Conservation (phyloP, 2,113 vertebrate genomes). For the Dipodomys merriami region DNA sequence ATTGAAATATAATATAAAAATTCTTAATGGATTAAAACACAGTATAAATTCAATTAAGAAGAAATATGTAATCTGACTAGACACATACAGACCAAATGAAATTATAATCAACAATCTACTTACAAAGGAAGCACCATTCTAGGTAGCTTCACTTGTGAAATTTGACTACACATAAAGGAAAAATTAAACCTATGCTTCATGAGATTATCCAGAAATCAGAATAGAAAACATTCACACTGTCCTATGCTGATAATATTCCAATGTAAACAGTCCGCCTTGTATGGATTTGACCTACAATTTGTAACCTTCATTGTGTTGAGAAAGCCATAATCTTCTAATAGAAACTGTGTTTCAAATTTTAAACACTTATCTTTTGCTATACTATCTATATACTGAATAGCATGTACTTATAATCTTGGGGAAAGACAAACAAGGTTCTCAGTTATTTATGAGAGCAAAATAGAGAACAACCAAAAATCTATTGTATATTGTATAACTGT, state of each 20-base stretch:
- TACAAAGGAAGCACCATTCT: background rate
- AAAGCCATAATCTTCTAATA: background rate
- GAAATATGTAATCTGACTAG: background rate
- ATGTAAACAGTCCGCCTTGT: background rate
- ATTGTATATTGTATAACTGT: no score
- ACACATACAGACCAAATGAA: background rate
- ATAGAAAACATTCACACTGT: background rate
- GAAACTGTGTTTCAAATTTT: background rate
- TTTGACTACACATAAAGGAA: background rate
- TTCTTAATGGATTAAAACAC: background rate
- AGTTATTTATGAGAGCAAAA: no score
- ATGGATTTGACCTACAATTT: background rate
- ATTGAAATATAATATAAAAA: background rate
- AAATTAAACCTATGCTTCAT: background rate
- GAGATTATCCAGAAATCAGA: background rate
- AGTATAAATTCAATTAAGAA: background rate
- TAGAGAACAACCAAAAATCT: no score
- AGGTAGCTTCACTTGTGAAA: background rate
- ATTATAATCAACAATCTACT: background rate
- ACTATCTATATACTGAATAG: background rate
- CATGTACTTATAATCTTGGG: no score
- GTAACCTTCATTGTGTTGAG: background rate
- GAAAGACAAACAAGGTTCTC: no score
- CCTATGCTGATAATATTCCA: background rate
- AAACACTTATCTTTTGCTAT: background rate